Evolutionary conservation across 1,140 invertebrate genomes (phyloP).

Genomic region (Phthorimaea operculella): DNA sequence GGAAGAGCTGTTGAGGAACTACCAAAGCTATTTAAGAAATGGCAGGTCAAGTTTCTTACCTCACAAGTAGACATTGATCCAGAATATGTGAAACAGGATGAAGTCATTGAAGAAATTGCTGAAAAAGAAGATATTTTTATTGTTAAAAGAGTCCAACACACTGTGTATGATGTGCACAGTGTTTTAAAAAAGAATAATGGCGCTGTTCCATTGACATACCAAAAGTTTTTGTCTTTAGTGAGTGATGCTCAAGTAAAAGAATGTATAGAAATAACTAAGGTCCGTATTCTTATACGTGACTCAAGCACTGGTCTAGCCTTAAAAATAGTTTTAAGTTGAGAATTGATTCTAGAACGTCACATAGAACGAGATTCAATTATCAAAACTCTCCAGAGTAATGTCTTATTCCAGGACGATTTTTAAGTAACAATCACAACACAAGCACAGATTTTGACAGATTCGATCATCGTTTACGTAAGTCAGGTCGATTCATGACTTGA

Average conservation of each 20-base stretch:
- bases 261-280: constrained; percentile 63
- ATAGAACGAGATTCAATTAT: too few species aligned
- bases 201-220: constrained; percentile 75
- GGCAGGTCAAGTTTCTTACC: constrained; percentile 75
- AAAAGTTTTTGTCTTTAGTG: constrained; percentile 75
- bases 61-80: constrained; percentile 80
- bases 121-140: constrained; percentile 70
- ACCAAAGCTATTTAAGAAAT: constrained; percentile 73
- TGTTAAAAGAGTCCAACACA: constrained; percentile 74
- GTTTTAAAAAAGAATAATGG: constrained; percentile 75
- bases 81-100: constrained; percentile 73
- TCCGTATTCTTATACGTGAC: too few species aligned
- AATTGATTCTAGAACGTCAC: too few species aligned
- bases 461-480: too few species aligned
- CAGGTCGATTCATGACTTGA: too few species aligned
- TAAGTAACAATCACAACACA: too few species aligned
- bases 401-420: too few species aligned
- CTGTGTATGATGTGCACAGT: constrained; percentile 74
- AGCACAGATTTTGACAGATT: too few species aligned
- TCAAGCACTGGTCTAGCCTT: too few species aligned
- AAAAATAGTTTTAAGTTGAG: too few species aligned
- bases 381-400: too few species aligned
- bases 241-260: constrained; percentile 68
- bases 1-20: constrained; percentile 74
- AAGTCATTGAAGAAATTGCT: constrained; percentile 71